Evolutionary conservation across 2,888 invertebrate species (phyloP).

Genomic region (Melanargia galathea): DNA sequence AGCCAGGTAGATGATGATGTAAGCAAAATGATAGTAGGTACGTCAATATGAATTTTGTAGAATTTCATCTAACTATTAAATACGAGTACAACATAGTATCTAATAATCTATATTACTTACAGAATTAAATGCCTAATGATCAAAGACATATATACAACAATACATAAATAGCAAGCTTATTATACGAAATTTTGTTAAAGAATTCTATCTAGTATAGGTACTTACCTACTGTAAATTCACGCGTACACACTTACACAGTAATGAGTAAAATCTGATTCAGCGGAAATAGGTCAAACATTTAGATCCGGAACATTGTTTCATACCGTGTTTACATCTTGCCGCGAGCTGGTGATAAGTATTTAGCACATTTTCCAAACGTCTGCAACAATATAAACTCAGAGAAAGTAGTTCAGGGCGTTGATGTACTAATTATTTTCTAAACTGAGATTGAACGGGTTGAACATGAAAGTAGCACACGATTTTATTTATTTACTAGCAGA

Average conservation of each 20-base stretch:
- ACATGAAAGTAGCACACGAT: not conserved
- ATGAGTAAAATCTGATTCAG: conserved; percentile 6
- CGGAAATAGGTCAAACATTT: conserved; percentile 25
- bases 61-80: too few species aligned
- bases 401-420: conserved; percentile 35
- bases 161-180: too few species aligned
- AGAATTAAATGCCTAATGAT: too few species aligned
- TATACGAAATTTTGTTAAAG: not conserved
- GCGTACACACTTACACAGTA: not conserved
- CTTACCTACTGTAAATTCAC: not conserved
- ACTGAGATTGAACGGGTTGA: conserved; percentile 4
- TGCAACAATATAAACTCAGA: conserved; percentile 20
- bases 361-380: conserved; percentile 30
- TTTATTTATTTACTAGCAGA: too few species aligned
- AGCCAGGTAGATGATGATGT: too few species aligned
- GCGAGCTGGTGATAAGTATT: conserved; percentile 31
- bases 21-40: too few species aligned
- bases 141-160: too few species aligned
- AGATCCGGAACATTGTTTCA: conserved; percentile 19
- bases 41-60: not conserved
- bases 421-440: conserved; percentile 36
- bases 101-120: too few species aligned
- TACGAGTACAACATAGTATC: too few species aligned
- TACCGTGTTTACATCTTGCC: conserved; percentile 22
- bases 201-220: too few species aligned